phyloP scores from a whole-genome alignment of 2,113 vertebrate species.

The Tautogolabrus adspersus region DNA sequence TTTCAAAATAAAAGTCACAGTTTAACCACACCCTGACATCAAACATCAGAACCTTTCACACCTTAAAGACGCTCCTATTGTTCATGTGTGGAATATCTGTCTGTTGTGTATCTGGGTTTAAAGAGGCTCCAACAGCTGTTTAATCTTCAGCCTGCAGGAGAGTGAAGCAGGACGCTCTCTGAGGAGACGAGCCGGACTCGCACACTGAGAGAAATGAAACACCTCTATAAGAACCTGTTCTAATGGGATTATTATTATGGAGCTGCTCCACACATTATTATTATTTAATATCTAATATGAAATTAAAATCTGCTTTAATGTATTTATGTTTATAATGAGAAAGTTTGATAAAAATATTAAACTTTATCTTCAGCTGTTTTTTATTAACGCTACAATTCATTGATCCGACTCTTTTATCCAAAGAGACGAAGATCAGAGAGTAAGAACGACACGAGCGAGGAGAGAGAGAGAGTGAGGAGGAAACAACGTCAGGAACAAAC shows the following conservation, averaged over 20 bases:
- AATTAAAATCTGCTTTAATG: not conserved
- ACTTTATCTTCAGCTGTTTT: not conserved
- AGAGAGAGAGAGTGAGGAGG: too few species aligned
- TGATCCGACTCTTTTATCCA: too few species aligned
- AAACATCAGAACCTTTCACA: too few species aligned
- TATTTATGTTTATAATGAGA: not conserved
- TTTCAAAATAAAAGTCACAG: too few species aligned
- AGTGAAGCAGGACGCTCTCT: not conserved
- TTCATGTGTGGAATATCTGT: too few species aligned
- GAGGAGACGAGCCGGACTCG: not conserved
- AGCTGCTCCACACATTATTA: slow-evolving; percentile 10
- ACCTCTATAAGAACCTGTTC: not conserved
- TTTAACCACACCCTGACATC: too few species aligned
- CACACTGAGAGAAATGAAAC: not conserved
- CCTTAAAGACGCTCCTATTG: too few species aligned
- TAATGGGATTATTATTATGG: slow-evolving; percentile 28
- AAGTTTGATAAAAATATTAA: not conserved
- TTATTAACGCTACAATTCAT: not conserved
- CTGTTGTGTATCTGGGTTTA: not conserved
- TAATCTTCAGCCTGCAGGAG: slow-evolving; percentile 4
- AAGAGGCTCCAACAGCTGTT: not conserved
- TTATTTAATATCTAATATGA: slow-evolving; percentile 10
- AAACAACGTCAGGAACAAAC: too few species aligned
- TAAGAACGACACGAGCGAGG: too few species aligned
- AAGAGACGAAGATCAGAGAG: too few species aligned